Evolutionary conservation across 2,113 vertebrate species (phyloP).

Genomic region (Ascaphus truei): DNA sequence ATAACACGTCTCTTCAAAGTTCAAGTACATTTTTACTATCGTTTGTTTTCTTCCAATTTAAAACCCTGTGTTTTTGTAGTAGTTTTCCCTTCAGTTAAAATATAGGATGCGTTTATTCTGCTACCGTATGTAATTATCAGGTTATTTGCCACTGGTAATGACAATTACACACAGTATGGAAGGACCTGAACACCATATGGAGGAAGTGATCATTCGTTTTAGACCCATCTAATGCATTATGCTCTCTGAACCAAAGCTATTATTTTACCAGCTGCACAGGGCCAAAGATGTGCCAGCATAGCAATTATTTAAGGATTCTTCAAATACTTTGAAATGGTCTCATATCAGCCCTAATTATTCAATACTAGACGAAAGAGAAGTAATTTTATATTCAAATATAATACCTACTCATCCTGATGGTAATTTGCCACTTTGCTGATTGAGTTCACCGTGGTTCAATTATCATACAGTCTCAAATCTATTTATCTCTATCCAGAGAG

Average conservation of each 20-base stretch:
- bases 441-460: no score
- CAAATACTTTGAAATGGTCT: constrained; percentile 5
- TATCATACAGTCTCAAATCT: no score
- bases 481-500: no score
- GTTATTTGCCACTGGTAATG: constrained; percentile 28
- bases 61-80: no score
- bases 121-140: constrained; percentile 18
- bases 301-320: constrained; percentile 2
- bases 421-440: background rate
- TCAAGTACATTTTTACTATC: background rate
- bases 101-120: background rate
- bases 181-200: constrained; percentile 21
- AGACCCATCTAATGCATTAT: constrained; percentile 22
- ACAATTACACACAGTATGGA: constrained; percentile 27
- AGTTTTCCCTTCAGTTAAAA: background rate
- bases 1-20: background rate
- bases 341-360: constrained; percentile 1
- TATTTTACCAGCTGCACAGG: constrained; percentile 24
- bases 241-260: constrained; percentile 28
- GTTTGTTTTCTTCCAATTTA: background rate
- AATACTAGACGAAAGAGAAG: background rate
- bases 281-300: constrained; percentile 4
- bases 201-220: constrained; percentile 22
- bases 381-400: background rate
- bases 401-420: background rate